phyloP scores from a whole-genome alignment of 2,888 invertebrate genomes.

The Desoria tigrina region DNA sequence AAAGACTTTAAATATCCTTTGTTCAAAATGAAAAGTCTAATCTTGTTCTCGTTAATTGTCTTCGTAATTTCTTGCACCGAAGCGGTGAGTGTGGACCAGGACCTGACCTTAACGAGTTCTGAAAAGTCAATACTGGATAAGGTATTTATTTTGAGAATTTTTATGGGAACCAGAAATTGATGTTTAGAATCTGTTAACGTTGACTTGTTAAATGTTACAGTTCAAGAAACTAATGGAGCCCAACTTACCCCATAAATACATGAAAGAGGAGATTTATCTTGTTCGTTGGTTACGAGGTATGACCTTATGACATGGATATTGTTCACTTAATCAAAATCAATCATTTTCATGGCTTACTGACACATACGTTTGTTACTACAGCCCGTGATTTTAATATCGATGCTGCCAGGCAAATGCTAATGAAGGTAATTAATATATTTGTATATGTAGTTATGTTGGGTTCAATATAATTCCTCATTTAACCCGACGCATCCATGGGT shows the following conservation, averaged over 20 bases:
- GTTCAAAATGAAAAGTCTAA: too few relatives aligned
- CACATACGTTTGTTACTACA: not conserved
- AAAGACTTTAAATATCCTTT: too few relatives aligned
- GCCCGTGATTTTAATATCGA: not conserved
- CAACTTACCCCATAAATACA: not conserved
- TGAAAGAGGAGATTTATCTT: constrained; percentile 7
- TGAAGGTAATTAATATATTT: not conserved
- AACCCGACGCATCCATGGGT: too few relatives aligned
- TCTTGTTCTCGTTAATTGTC: too few relatives aligned
- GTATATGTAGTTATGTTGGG: not conserved
- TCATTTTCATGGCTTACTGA: too few relatives aligned
- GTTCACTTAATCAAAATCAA: too few relatives aligned
- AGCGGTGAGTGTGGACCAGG: not conserved
- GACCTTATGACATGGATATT: too few relatives aligned
- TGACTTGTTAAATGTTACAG: not conserved
- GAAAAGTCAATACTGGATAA: not conserved
- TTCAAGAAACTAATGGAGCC: not conserved
- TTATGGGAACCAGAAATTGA: not conserved
- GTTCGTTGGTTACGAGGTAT: constrained; percentile 2
- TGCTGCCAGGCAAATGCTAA: constrained; percentile 1
- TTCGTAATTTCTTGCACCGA: not conserved
- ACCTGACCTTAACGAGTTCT: not conserved
- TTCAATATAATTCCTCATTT: too few relatives aligned
- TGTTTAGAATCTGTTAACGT: not conserved
- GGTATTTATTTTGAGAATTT: not conserved